A percentile compares a stretch with the other conserved stretches of the same genome.
Conservation (phyloP, 53 echinoderm and acorn worm species). For the Henricia sp. region DNA sequence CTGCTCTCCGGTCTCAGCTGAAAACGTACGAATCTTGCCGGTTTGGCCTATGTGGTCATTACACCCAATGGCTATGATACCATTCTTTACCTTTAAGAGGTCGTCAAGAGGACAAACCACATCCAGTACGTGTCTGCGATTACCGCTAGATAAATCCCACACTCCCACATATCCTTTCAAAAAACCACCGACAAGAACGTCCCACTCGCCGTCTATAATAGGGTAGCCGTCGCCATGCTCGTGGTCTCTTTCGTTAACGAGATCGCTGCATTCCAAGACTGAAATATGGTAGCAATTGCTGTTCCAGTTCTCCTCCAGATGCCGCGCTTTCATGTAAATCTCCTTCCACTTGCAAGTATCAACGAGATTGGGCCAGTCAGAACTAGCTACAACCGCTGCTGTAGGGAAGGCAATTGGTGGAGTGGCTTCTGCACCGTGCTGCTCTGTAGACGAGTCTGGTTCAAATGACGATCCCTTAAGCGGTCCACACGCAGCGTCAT, state of each 20-base stretch:
- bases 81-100: neutral
- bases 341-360: constrained; percentile 1
- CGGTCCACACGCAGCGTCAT: neutral
- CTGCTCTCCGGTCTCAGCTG: neutral
- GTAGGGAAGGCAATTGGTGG: neutral
- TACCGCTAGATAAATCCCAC: neutral
- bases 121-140: neutral
- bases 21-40: neutral
- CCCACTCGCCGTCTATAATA: neutral
- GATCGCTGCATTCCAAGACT: neutral
- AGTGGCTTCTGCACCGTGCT: neutral
- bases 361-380: neutral
- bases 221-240: neutral
- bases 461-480: neutral
- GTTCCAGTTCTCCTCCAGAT: neutral
- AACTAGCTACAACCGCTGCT: neutral
- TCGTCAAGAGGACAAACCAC: neutral
- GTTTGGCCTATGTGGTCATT: no score
- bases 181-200: neutral
- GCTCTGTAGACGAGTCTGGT: neutral
- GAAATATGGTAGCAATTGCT: neutral
- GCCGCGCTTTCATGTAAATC: constrained; percentile 15
- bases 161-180: neutral
- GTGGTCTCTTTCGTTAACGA: neutral
- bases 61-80: neutral